Base-by-base conservation (phyloP, 2,113 vertebrate genomes). In the Takifugu bimaculatus region DNA sequence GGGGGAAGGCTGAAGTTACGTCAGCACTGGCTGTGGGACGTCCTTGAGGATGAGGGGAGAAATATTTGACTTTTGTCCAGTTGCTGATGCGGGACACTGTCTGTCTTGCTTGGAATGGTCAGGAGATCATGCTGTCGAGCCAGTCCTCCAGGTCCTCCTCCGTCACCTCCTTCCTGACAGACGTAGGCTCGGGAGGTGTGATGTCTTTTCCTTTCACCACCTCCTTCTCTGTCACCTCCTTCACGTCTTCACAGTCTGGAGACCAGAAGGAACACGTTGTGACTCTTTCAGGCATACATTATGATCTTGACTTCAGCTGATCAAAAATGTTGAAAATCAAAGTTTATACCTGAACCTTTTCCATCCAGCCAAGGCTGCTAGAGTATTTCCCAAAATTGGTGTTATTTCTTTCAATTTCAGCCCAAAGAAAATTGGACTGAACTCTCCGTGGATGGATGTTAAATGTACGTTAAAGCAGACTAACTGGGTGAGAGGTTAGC, bases 51-150 rank as follows among this genome's bases (percentile, higher is more conserved):
- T 20, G 20, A 20, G 20, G 20, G 20, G 20, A 20, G 20, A 20
- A 20, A 20, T 20, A 20, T 20, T 20, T 15, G 12, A 15, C 12
- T 13, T 13, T 45, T 15, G 12, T 13, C 11, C 10, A 13, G 44
- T n/a, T 48, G 3, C 45, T 6, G 13, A 5, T n/a, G 45, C 2
- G 13, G 2, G 11, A 3, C 45, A 3, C 15, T 12, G 6, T 48
- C 20, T 51, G 60, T 20, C 20, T 5, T 53, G 25, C 4, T 13
- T 6, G 25, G 10, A 1, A 3, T 0, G 32, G 63, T 93, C 86
- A 95, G 57, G 93, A 92, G 70, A 99, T 99, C 94, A 99, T 96
- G 79, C 93, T 97, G 89, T 98, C 97, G 48, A 99, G 79, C 96
- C 96, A 99, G 26, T 98, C 94, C 84, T 99, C 95, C 54, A 99